Conservation (phyloP, 2,113 vertebrate genomes). For the Emydura subglobosa region DNA sequence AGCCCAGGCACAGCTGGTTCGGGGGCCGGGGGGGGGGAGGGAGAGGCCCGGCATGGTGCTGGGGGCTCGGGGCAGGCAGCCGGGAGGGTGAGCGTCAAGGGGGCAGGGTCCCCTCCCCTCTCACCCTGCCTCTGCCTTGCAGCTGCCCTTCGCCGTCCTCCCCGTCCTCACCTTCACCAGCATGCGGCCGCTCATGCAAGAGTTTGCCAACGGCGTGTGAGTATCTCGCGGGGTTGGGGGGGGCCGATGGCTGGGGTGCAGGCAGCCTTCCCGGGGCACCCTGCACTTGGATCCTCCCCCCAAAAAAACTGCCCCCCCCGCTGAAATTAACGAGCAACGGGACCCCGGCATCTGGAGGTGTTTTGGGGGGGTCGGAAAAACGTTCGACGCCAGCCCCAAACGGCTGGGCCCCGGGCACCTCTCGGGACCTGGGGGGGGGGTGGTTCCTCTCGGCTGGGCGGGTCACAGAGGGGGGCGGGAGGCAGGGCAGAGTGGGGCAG, state of each 20-base stretch:
- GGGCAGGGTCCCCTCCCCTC: neutral
- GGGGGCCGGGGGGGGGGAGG: neutral
- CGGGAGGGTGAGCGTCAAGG: neutral
- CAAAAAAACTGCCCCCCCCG: no score
- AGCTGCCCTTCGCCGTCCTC: constrained; percentile 83
- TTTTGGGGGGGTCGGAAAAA: neutral
- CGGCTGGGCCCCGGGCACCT: no score
- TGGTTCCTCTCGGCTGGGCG: no score
- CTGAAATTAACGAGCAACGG: neutral
- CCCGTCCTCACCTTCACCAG: constrained; percentile 86
- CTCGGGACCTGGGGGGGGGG: neutral
- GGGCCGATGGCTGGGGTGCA: neutral
- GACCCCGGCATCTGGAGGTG: no score
- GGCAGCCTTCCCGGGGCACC: no score
- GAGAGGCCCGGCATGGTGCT: neutral
- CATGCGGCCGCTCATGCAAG: constrained; percentile 80
- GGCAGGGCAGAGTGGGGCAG: no score
- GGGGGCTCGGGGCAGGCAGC: neutral
- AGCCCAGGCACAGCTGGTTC: no score
- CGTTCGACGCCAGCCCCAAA: no score
- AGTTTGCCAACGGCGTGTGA: constrained; percentile 82
- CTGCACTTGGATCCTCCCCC: neutral
- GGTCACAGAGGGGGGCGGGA: neutral
- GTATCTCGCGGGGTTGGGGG: neutral
- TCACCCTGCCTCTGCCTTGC: neutral